Conservation (phyloP, 1,140 invertebrate genomes). For the Phocides pigmalion region DNA sequence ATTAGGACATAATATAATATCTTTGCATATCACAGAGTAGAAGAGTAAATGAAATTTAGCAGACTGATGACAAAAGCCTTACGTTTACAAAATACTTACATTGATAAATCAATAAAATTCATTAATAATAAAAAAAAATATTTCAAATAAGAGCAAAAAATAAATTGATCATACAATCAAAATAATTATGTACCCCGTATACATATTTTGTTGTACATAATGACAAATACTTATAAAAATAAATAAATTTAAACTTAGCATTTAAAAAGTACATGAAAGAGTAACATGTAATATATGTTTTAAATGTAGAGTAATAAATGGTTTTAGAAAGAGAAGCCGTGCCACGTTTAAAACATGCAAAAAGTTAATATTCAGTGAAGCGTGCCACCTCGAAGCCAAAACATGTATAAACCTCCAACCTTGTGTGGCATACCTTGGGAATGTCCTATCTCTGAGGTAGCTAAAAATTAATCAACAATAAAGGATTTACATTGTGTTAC, state of each 20-base stretch:
- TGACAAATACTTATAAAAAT: too few relatives aligned
- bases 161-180: slow-evolving; percentile 7
- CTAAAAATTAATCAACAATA: slow-evolving; percentile 83
- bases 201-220: too few relatives aligned
- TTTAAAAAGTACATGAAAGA: too few relatives aligned
- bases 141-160: background rate
- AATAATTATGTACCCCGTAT: too few relatives aligned
- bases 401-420: slow-evolving; percentile 60
- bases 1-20: background rate
- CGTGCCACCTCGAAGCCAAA: slow-evolving; percentile 73
- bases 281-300: background rate
- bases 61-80: slow-evolving; percentile 28
- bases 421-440: slow-evolving; percentile 90
- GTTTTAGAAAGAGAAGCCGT: slow-evolving; percentile 60
- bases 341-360: slow-evolving; percentile 70
- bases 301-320: background rate
- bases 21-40: background rate
- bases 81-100: slow-evolving; percentile 1
- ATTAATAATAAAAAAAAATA: too few relatives aligned
- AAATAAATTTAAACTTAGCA: too few relatives aligned
- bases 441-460: slow-evolving; percentile 95
- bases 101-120: too few relatives aligned
- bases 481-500: slow-evolving; percentile 38
- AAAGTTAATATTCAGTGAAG: slow-evolving; percentile 54
- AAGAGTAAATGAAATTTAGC: slow-evolving; percentile 12